Conservation (phyloP, 2,888 invertebrate genomes). For the Odontocerum albicorne region DNA sequence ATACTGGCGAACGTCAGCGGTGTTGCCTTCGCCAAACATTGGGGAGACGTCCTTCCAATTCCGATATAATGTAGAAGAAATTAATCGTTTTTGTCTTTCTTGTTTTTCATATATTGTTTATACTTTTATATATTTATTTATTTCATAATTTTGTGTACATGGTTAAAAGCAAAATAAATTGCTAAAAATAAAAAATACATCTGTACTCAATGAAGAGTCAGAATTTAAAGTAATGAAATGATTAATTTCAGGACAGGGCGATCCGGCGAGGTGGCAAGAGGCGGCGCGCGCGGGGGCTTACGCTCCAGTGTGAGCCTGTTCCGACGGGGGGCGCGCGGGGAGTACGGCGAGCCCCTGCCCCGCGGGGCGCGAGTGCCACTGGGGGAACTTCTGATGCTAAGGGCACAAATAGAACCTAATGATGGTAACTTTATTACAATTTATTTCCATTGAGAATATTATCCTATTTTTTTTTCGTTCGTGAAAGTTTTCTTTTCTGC, state of each 20-base stretch:
- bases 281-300: slow-evolving; percentile 57
- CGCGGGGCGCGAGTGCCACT: slow-evolving; percentile 56
- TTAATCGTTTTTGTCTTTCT: not conserved
- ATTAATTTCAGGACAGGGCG: slow-evolving; percentile 45
- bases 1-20: no score
- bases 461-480: no score
- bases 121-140: not conserved
- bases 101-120: not conserved
- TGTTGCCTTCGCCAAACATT: no score
- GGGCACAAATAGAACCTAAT: slow-evolving; percentile 55
- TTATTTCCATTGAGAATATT: no score
- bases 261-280: slow-evolving; percentile 51
- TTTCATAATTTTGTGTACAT: no score
- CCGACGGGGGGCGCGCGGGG: slow-evolving; percentile 49
- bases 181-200: no score
- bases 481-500: no score
- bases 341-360: slow-evolving; percentile 54
- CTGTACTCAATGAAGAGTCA: not conserved
- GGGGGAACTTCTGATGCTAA: slow-evolving; percentile 59
- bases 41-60: not conserved
- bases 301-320: slow-evolving; percentile 56
- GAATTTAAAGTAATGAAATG: no score
- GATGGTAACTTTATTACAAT: no score
- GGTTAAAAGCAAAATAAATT: no score
- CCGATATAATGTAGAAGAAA: not conserved